Evolutionary conservation across 30 jellyfish, hydroid and myxozoan species (phyloP), one percentile per base, ranked within the genome.

Genomic region (Rhopilema esculentum): DNA sequence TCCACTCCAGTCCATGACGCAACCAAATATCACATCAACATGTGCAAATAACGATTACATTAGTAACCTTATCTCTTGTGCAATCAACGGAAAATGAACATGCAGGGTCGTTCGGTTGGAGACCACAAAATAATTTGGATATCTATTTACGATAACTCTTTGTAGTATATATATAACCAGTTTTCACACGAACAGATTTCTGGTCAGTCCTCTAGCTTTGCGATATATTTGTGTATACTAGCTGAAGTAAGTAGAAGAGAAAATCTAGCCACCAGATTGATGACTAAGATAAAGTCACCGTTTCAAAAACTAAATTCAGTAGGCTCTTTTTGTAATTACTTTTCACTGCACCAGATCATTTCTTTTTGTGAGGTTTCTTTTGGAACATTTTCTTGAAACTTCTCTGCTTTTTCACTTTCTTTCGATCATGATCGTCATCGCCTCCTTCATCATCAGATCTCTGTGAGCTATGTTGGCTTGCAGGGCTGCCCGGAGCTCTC

Each of bases 311-410:
- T 6, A 40, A 40, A 40, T 40, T 40, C 12, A 40, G 12, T 40
- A 40, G 6, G 57, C 12, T 40, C 57, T 40, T 12, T 40, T 12
- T 40, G 57, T 12, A 2, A 2, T 40, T 40, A 40, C 57, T 12
- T 40, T 2, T 2, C 57, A 40, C 57, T 40, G 57, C 57, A 40
- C 12, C 9, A 2, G 57, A n/a, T 49, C 49, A 85, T 75, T 89
- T 95, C 91, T 95, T 89, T 27, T 74, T 82, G 12, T 87, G 84
- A 26, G 77, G 75, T 78, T 95, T 95, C 90, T 95, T 95, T 78
- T 80, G 83, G 66, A 95, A 83, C 71, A 89, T 82, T 69, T 90
- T 85, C 94, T 95, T 95, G 88, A 95, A 95, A 86, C 99, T 95
- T 53, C 88, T 72, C 33, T 86, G 96, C 78, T 95, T 95, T 77